phyloP scores from a whole-genome alignment of 2,888 invertebrate species.

The Ichneumon xanthorius region DNA sequence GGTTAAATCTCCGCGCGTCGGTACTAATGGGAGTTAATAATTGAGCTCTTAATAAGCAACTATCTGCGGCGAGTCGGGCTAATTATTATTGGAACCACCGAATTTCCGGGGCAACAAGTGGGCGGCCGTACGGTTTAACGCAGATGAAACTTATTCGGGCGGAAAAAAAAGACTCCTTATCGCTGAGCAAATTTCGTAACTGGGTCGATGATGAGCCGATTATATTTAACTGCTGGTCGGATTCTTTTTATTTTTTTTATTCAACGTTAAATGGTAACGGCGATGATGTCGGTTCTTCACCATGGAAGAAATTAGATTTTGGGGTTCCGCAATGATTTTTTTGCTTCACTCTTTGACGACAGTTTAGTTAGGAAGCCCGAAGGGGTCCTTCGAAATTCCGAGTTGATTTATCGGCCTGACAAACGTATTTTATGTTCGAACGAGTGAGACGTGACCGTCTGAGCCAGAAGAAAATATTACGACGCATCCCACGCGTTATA shows the following conservation, averaged over 20 bases:
- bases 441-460: conserved; percentile 8
- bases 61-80: conserved; percentile 18
- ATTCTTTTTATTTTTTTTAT: not conserved
- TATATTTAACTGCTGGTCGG: not conserved
- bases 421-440: conserved; percentile 58
- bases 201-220: not conserved
- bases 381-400: conserved; percentile 32
- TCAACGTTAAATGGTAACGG: not conserved
- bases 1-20: conserved; percentile 46
- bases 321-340: not conserved
- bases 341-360: not conserved
- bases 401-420: conserved; percentile 54
- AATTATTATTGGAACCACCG: conserved; percentile 20
- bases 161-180: not conserved
- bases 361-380: not conserved
- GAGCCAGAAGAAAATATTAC: conserved; percentile 13
- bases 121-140: not conserved
- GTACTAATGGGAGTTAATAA: conserved; percentile 48
- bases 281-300: too few species aligned
- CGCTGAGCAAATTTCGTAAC: not conserved
- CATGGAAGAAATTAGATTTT: too few species aligned
- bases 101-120: conserved; percentile 24
- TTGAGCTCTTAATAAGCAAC: conserved; percentile 48
- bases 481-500: conserved; percentile 32
- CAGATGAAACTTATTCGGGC: not conserved